A percentile compares a stretch with the other conserved stretches of the same genome.
These are phyloP conservation scores for Scrobipalpa atriplicella DNA, from an alignment of 2,888 invertebrate species.

Conservation along the genomic window DNA sequence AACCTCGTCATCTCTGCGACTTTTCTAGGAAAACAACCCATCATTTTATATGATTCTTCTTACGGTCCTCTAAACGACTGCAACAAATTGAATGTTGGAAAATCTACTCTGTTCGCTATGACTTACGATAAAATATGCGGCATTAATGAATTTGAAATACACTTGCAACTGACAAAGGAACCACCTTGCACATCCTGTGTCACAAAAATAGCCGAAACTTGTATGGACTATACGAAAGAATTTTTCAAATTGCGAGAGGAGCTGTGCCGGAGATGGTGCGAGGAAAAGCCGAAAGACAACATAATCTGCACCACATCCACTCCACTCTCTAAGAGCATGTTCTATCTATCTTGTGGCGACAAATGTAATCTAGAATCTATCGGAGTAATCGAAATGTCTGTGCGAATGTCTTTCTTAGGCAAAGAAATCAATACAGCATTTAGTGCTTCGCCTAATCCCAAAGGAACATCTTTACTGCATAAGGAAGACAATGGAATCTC, in stretches of 20 bases:
- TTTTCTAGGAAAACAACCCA: slow-evolving; percentile 70
- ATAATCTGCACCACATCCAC: slow-evolving; percentile 72
- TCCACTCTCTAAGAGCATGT: slow-evolving; percentile 68
- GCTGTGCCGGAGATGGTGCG: slow-evolving; percentile 67
- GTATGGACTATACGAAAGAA: slow-evolving; percentile 67
- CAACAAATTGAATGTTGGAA: slow-evolving; percentile 67
- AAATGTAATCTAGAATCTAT: slow-evolving; percentile 61
- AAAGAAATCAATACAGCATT: slow-evolving; percentile 77
- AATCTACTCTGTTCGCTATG: slow-evolving; percentile 75
- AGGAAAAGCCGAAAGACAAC: slow-evolving; percentile 68
- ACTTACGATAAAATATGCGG: slow-evolving; percentile 75
- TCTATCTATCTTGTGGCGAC: slow-evolving; percentile 65
- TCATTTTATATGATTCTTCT: slow-evolving; percentile 66
- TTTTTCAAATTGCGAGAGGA: slow-evolving; percentile 63
- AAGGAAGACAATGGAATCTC: slow-evolving; percentile 73
- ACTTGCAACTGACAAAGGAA: slow-evolving; percentile 65
- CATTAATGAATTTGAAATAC: slow-evolving; percentile 64
- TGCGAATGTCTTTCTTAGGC: slow-evolving; percentile 74
- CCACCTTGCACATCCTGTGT: slow-evolving; percentile 71
- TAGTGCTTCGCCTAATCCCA: slow-evolving; percentile 59
- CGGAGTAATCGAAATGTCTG: slow-evolving; percentile 70
- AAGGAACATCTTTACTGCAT: slow-evolving; percentile 57
- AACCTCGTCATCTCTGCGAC: slow-evolving; percentile 70
- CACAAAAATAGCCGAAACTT: slow-evolving; percentile 68
- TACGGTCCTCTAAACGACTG: slow-evolving; percentile 68